phyloP scores from a whole-genome alignment of 2,797 vertebrate genomes.

The Chiloscyllium punctatum region DNA sequence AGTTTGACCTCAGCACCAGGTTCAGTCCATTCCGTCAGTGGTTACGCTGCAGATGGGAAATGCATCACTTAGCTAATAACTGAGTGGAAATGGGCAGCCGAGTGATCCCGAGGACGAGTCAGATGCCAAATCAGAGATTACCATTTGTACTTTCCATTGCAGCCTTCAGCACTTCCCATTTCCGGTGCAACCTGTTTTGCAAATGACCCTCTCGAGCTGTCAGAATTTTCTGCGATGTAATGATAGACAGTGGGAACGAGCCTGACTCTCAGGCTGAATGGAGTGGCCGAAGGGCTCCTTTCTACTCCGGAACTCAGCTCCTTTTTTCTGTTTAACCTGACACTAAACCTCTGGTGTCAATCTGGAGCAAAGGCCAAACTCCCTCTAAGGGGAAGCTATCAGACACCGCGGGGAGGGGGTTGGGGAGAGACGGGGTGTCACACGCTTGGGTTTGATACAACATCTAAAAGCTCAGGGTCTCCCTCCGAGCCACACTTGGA shows the following conservation, averaged over 20 bases:
- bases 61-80: background rate
- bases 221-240: background rate
- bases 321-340: background rate
- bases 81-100: background rate
- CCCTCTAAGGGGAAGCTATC: background rate
- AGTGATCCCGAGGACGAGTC: background rate
- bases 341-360: background rate
- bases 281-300: background rate
- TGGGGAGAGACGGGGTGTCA: background rate
- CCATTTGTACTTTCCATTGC: background rate
- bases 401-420: background rate
- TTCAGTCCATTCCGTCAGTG: background rate
- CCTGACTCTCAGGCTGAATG: background rate
- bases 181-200: slow-evolving; percentile 7
- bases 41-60: background rate
- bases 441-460: background rate
- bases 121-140: background rate
- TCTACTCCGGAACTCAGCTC: background rate
- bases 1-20: background rate
- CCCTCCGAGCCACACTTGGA: background rate
- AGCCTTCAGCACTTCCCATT: background rate
- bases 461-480: background rate
- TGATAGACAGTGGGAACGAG: background rate
- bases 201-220: background rate
- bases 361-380: background rate